Evolutionary conservation across 2,113 vertebrate genomes (phyloP).

Genomic region (Lycaon pictus): DNA sequence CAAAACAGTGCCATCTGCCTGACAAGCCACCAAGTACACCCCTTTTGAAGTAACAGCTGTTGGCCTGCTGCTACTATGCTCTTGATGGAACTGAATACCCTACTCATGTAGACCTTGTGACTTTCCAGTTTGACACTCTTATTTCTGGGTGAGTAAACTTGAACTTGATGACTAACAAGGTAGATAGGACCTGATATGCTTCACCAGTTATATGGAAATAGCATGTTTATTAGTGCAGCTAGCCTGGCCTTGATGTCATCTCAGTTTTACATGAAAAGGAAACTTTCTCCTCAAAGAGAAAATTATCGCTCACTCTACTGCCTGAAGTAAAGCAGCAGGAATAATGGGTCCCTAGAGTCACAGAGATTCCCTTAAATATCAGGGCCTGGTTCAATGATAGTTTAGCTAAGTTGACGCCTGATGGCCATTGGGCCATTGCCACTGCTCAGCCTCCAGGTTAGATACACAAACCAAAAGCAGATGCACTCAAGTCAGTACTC

Average conservation of each 20-base stretch:
- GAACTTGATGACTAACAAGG: background rate
- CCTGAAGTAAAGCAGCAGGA: background rate
- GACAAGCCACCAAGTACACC: background rate
- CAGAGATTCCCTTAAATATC: background rate
- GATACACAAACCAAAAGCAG: background rate
- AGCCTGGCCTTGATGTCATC: background rate
- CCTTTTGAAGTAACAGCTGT: background rate
- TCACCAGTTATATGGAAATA: background rate
- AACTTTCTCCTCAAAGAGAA: background rate
- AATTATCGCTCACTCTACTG: background rate
- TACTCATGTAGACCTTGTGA: background rate
- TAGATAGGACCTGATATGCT: background rate
- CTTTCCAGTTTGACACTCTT: background rate
- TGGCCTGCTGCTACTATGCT: background rate
- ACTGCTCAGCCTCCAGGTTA: background rate
- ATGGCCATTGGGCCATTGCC: background rate
- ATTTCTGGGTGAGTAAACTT: background rate
- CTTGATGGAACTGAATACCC: background rate
- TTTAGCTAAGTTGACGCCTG: background rate
- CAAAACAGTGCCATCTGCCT: background rate
- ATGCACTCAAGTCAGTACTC: background rate
- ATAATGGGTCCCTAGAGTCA: background rate
- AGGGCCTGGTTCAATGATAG: background rate
- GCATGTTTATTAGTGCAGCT: background rate
- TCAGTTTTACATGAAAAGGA: background rate